These are phyloP conservation scores for Auanema freiburgensis DNA, from an alignment of 2,888 invertebrate genomes.

Conservation along the genomic window DNA sequence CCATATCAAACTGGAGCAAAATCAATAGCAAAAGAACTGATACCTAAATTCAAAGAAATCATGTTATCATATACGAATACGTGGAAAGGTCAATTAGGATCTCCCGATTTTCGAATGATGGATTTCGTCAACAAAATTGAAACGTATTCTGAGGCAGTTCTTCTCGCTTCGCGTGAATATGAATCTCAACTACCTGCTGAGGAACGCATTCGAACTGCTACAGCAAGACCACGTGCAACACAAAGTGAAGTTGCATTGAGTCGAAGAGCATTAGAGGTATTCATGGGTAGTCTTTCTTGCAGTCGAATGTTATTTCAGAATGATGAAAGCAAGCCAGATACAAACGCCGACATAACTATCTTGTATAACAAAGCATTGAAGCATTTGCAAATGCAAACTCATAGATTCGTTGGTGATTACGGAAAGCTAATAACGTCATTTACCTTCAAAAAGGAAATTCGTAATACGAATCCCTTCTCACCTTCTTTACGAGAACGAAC, in stretches of 20 bases:
- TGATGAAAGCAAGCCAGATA: constrained; percentile 7
- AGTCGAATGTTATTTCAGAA: not conserved
- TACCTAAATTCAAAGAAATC: constrained; percentile 59
- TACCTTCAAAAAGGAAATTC: constrained; percentile 61
- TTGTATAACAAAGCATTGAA: constrained; percentile 38
- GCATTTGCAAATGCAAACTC: constrained; percentile 37
- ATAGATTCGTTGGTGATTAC: constrained; percentile 52
- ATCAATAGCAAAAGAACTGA: constrained; percentile 59
- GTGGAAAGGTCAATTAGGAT: constrained; percentile 51
- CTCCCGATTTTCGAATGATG: constrained; percentile 60
- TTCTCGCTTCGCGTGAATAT: constrained; percentile 30
- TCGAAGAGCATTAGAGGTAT: constrained; percentile 13
- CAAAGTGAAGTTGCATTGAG: constrained; percentile 26
- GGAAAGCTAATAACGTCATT: constrained; percentile 53
- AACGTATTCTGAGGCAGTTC: constrained; percentile 41
- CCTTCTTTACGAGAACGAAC: constrained; percentile 56
- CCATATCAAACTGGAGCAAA: constrained; percentile 51
- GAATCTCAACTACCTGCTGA: constrained; percentile 51
- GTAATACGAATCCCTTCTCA: constrained; percentile 60
- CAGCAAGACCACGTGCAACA: constrained; percentile 19
- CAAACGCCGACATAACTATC: constrained; percentile 21
- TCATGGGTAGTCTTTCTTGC: not conserved
- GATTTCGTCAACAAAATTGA: constrained; percentile 58
- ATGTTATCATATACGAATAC: constrained; percentile 50
- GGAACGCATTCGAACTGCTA: constrained; percentile 51